Conservation (phyloP, 2,797 vertebrate genomes). For the Tachyglossus aculeatus region DNA sequence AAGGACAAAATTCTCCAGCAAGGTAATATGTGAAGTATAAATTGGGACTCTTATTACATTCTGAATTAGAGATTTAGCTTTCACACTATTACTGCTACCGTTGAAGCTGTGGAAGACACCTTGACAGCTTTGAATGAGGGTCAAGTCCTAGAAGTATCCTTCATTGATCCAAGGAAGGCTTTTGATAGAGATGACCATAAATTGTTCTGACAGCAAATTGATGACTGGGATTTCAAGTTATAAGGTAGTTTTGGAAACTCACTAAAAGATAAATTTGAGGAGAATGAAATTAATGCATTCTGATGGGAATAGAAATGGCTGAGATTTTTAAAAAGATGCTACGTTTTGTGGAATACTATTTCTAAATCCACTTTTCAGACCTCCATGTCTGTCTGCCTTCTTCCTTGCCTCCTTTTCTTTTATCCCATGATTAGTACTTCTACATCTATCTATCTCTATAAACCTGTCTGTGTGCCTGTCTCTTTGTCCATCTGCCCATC, state of each 20-base stretch:
- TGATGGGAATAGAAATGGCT: constrained; percentile 22
- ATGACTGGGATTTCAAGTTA: constrained; percentile 26
- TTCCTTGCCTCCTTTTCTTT: too few species aligned
- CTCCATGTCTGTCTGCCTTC: too few species aligned
- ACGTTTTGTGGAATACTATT: too few species aligned
- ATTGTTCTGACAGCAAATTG: constrained; percentile 42
- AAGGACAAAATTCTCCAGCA: too few species aligned
- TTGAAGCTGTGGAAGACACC: constrained; percentile 25
- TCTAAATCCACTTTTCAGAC: too few species aligned
- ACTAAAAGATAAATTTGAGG: constrained; percentile 24
- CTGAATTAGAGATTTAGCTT: constrained; percentile 22
- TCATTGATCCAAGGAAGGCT: constrained; percentile 27
- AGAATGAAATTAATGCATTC: background rate
- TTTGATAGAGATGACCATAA: constrained; percentile 34
- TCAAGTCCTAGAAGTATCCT: background rate
- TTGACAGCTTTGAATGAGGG: constrained; percentile 34
- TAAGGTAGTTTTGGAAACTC: constrained; percentile 32
- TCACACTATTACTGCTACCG: constrained; percentile 24
- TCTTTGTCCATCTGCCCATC: too few species aligned
- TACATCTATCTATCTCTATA: too few species aligned
- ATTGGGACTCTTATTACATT: background rate
- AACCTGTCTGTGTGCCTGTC: too few species aligned
- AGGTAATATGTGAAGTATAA: too few species aligned
- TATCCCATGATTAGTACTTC: too few species aligned
- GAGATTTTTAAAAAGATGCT: too few species aligned